Evolutionary conservation across 2,888 invertebrate genomes (phyloP).

Genomic region (Copidosoma aretas): DNA sequence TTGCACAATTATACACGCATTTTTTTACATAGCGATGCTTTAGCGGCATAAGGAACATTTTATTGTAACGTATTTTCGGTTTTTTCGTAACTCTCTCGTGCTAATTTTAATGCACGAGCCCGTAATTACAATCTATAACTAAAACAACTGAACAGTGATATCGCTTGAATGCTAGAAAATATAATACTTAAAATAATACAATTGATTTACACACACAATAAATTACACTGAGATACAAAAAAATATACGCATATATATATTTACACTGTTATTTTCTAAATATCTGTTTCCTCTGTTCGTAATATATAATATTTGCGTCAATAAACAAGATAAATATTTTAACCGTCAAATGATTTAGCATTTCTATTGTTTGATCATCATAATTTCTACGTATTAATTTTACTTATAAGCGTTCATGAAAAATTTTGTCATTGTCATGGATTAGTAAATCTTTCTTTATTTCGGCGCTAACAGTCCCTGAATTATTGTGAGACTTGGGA

Average conservation of each 20-base stretch:
- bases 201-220: slow-evolving; percentile 34
- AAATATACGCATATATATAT: slow-evolving; percentile 49
- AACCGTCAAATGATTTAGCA: slow-evolving; percentile 23
- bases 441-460: slow-evolving; percentile 22
- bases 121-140: slow-evolving; percentile 17
- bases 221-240: slow-evolving; percentile 53
- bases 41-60: slow-evolving; percentile 55
- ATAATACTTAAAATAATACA: slow-evolving; percentile 34
- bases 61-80: slow-evolving; percentile 44
- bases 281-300: slow-evolving; percentile 32
- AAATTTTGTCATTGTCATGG: slow-evolving; percentile 38
- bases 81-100: slow-evolving; percentile 31
- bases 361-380: slow-evolving; percentile 36
- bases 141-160: slow-evolving; percentile 25
- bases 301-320: slow-evolving; percentile 7
- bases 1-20: slow-evolving; percentile 18
- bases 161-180: slow-evolving; percentile 24
- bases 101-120: slow-evolving; percentile 9
- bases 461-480: slow-evolving; percentile 27
- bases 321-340: slow-evolving; percentile 34
- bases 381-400: slow-evolving; percentile 32
- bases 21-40: slow-evolving; percentile 27
- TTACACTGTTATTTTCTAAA: slow-evolving; percentile 42
- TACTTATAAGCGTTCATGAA: slow-evolving; percentile 36
- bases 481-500: slow-evolving; percentile 35